phyloP scores from a whole-genome alignment of 2,797 vertebrate species.

The Sparidentex hasta region DNA sequence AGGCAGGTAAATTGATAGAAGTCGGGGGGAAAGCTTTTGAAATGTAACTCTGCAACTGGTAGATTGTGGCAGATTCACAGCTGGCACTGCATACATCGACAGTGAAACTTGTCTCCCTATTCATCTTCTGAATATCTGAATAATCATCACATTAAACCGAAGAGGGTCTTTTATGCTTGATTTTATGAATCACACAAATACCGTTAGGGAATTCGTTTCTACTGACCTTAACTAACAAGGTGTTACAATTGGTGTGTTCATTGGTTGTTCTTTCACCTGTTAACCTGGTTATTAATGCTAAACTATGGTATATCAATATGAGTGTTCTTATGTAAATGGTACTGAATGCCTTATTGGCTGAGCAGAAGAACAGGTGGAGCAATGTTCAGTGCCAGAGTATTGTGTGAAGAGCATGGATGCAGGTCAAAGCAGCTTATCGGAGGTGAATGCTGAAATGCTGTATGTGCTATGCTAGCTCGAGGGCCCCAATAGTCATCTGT shows the following conservation, averaged over 20 bases:
- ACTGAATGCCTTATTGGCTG: slow-evolving; percentile 30
- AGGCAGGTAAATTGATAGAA: slow-evolving; percentile 5
- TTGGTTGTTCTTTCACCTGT: slow-evolving; percentile 24
- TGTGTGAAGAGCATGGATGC: slow-evolving; percentile 54
- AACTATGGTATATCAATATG: no score
- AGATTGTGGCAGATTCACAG: slow-evolving; percentile 27
- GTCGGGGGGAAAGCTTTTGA: not conserved
- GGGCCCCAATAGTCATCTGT: slow-evolving; percentile 41
- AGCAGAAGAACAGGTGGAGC: slow-evolving; percentile 57
- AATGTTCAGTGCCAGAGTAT: slow-evolving; percentile 53
- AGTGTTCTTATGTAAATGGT: slow-evolving; percentile 35
- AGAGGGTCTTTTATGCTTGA: not conserved
- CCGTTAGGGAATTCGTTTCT: not conserved
- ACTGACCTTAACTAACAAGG: not conserved
- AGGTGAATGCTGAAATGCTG: slow-evolving; percentile 55
- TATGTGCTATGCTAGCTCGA: slow-evolving; percentile 28
- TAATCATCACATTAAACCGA: slow-evolving; percentile 17
- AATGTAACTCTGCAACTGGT: slow-evolving; percentile 13
- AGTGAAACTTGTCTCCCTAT: slow-evolving; percentile 20
- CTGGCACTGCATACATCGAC: slow-evolving; percentile 38
- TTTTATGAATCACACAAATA: not conserved
- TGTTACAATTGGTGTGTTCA: not conserved
- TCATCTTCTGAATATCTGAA: slow-evolving; percentile 35
- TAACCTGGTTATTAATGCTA: slow-evolving; percentile 39
- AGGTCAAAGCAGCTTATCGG: slow-evolving; percentile 52